phyloP scores from a whole-genome alignment of 1,140 invertebrate species.

The Chelonus insularis region DNA sequence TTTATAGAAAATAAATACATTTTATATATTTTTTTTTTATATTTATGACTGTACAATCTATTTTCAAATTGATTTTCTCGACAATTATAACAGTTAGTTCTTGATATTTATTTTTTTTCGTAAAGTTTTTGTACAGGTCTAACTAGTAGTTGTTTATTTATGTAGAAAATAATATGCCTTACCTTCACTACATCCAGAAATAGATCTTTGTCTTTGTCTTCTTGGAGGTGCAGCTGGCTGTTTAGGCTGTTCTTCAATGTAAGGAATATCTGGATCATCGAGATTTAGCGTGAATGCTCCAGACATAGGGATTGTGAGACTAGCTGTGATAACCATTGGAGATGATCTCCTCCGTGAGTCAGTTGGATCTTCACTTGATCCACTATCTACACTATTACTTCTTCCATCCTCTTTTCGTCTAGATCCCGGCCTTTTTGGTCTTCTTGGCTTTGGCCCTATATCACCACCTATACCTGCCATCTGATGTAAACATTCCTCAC shows the following conservation, averaged over 20 bases:
- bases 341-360: constrained; percentile 59
- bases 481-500: constrained; percentile 74
- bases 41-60: too few relatives aligned
- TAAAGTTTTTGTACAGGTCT: too few relatives aligned
- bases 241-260: constrained; percentile 66
- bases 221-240: constrained; percentile 48
- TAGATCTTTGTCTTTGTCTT: constrained; percentile 53
- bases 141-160: too few relatives aligned
- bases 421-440: constrained; percentile 51
- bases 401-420: constrained; percentile 58
- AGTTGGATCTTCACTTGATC: constrained; percentile 55
- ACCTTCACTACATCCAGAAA: constrained; percentile 55
- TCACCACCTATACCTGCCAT: constrained; percentile 67
- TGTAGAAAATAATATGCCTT: background rate
- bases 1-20: too few relatives aligned
- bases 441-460: constrained; percentile 49
- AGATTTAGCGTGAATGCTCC: constrained; percentile 60
- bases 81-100: too few relatives aligned
- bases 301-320: constrained; percentile 74
- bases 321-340: constrained; percentile 75
- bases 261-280: constrained; percentile 73
- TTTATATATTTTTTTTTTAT: too few relatives aligned
- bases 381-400: constrained; percentile 62
- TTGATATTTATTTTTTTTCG: too few relatives aligned
- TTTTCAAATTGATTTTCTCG: too few relatives aligned